These are phyloP conservation scores for Hyles lineata DNA, from an alignment of 2,888 invertebrate genomes.

Conservation along the genomic window DNA sequence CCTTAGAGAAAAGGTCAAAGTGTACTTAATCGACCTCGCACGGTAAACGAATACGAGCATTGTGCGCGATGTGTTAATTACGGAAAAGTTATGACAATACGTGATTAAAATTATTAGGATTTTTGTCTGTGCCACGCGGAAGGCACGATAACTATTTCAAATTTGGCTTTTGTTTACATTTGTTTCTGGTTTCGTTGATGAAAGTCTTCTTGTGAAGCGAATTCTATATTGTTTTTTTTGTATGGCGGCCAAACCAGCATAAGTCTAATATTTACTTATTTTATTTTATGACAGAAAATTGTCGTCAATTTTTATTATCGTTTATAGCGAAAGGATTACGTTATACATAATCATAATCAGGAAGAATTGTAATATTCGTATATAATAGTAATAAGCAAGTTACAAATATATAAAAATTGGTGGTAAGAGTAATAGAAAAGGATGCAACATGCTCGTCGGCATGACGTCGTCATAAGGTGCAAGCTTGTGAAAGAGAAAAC, in stretches of 20 bases:
- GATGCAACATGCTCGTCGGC: too few species aligned
- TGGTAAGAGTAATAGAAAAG: too few species aligned
- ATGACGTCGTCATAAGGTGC: too few species aligned
- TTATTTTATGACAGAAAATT: too few species aligned
- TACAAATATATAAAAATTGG: too few species aligned
- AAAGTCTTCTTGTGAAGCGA: neutral
- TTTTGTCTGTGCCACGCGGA: neutral
- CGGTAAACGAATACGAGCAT: slow-evolving; percentile 34
- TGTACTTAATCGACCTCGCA: slow-evolving; percentile 47
- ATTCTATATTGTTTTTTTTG: neutral
- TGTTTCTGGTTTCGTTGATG: neutral
- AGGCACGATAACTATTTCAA: neutral
- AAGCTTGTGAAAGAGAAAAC: too few species aligned
- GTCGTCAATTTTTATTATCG: too few species aligned
- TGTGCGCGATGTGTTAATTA: neutral
- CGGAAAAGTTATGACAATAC: slow-evolving; percentile 11
- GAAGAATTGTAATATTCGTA: too few species aligned
- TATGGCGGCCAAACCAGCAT: neutral
- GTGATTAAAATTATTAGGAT: slow-evolving; percentile 15
- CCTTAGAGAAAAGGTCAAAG: slow-evolving; percentile 66
- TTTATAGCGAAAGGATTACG: too few species aligned
- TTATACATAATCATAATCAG: too few species aligned
- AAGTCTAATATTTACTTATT: too few species aligned
- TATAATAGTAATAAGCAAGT: too few species aligned
- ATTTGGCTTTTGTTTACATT: neutral